Conservation (phyloP, 2,888 invertebrate genomes). For the Ischnus inquisitorius region DNA sequence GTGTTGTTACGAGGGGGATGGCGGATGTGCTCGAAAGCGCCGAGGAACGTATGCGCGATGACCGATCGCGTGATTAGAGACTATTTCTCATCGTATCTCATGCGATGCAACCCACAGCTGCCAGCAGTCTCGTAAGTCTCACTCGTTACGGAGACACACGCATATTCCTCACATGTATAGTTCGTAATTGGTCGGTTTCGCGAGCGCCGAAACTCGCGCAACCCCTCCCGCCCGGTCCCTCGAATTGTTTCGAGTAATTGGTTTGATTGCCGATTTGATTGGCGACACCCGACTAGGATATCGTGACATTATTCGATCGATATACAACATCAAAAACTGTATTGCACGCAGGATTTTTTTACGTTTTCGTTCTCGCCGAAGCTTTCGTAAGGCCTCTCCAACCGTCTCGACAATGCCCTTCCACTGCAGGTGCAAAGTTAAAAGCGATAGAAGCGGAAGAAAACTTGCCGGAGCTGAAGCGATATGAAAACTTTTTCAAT, state of each 20-base stretch:
- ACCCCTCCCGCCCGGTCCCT: not conserved
- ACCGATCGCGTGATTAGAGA: slow-evolving; percentile 54
- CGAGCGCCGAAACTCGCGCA: not conserved
- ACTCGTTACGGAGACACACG: slow-evolving; percentile 34
- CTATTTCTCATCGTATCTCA: slow-evolving; percentile 55
- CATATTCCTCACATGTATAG: not conserved
- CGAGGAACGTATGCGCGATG: slow-evolving; percentile 14
- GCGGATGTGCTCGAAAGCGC: not conserved
- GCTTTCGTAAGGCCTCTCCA: not conserved
- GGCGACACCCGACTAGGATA: no score
- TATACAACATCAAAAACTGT: not conserved
- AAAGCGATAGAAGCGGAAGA: slow-evolving; percentile 5
- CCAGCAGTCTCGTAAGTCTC: slow-evolving; percentile 26
- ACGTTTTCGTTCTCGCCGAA: not conserved
- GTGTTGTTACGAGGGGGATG: slow-evolving; percentile 1
- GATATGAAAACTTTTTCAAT: slow-evolving; percentile 54
- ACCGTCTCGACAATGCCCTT: no score
- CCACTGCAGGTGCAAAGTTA: no score
- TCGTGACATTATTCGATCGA: not conserved
- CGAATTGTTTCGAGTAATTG: slow-evolving; percentile 1
- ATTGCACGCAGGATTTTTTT: not conserved
- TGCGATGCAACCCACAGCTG: slow-evolving; percentile 36
- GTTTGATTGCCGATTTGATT: slow-evolving; percentile 5
- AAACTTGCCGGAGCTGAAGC: slow-evolving; percentile 3
- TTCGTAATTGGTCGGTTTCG: slow-evolving; percentile 20